A percentile compares a stretch with the other conserved stretches of the same genome.
Evolutionary conservation across 2,113 vertebrate species (phyloP).

Genomic region (Microtus oregoni): DNA sequence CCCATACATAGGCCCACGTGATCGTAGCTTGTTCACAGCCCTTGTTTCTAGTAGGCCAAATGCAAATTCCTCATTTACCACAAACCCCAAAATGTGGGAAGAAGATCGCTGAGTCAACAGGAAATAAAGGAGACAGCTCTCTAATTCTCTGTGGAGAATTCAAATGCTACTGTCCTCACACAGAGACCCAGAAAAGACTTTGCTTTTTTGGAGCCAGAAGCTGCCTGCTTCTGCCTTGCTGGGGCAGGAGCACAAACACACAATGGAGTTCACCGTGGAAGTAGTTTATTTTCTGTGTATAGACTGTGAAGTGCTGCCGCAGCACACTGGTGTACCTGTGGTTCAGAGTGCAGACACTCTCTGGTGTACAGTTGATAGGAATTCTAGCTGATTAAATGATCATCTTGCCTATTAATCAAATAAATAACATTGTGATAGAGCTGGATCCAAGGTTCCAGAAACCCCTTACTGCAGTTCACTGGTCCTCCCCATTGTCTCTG

Average conservation of each 20-base stretch:
- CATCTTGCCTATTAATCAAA: not conserved
- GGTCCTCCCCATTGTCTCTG: not conserved
- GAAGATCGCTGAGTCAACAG: slow-evolving; percentile 84
- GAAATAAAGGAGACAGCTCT: slow-evolving; percentile 78
- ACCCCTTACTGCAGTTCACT: not conserved
- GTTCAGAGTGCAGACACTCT: not conserved
- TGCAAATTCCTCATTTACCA: slow-evolving; percentile 81
- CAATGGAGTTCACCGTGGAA: not conserved
- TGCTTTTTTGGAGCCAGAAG: slow-evolving; percentile 2
- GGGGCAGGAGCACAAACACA: not conserved
- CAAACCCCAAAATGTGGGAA: slow-evolving; percentile 82
- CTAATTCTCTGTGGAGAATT: slow-evolving; percentile 59
- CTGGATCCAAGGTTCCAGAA: not conserved
- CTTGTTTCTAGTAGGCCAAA: slow-evolving; percentile 73
- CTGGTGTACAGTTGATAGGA: not conserved
- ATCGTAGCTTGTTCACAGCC: slow-evolving; percentile 64
- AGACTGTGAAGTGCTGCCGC: not conserved
- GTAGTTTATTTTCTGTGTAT: not conserved
- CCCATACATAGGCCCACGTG: not conserved
- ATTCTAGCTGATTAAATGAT: not conserved
- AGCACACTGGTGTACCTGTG: not conserved
- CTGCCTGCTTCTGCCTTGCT: not conserved
- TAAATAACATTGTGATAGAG: not conserved
- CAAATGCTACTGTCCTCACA: slow-evolving; percentile 66
- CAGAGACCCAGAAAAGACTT: slow-evolving; percentile 49